Evolutionary conservation across 2,113 vertebrate species (phyloP).

Genomic region (Planiliza haematocheilus): DNA sequence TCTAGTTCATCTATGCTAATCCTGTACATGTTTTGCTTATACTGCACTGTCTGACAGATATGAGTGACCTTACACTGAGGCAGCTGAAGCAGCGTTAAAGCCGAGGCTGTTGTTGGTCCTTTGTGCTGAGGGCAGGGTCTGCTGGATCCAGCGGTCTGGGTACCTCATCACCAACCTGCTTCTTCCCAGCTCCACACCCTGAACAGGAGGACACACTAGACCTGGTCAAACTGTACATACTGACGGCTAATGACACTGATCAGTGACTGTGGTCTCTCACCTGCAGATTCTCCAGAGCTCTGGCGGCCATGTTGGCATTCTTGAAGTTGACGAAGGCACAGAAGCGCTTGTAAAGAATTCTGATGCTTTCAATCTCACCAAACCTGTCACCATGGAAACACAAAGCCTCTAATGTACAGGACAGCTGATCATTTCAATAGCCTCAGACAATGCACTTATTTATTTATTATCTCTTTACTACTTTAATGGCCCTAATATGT

Average conservation of each 20-base stretch:
- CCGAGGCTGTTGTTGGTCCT: conserved; percentile 34
- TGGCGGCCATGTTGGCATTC: conserved; percentile 68
- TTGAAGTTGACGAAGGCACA: conserved; percentile 82
- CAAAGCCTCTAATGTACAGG: background rate
- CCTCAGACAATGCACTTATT: too few relatives aligned
- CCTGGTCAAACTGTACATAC: background rate
- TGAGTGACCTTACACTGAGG: background rate
- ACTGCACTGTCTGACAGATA: too few relatives aligned
- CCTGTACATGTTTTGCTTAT: too few relatives aligned
- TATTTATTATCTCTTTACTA: too few relatives aligned
- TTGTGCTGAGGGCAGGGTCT: background rate
- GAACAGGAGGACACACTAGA: conserved; percentile 2
- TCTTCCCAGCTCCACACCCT: conserved; percentile 79
- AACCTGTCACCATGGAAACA: conserved; percentile 59
- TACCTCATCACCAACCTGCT: conserved; percentile 81
- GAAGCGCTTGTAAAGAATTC: conserved; percentile 64
- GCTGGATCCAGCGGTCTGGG: conserved; percentile 74
- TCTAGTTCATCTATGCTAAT: too few relatives aligned
- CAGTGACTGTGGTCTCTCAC: conserved; percentile 42
- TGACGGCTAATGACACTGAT: background rate
- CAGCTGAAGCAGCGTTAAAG: background rate
- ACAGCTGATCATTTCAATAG: too few relatives aligned
- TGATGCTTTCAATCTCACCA: conserved; percentile 71
- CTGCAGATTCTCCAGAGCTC: conserved; percentile 71
- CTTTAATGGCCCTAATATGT: too few relatives aligned